Conservation (phyloP, 2,113 vertebrate genomes). For the Eptesicus fuscus region DNA sequence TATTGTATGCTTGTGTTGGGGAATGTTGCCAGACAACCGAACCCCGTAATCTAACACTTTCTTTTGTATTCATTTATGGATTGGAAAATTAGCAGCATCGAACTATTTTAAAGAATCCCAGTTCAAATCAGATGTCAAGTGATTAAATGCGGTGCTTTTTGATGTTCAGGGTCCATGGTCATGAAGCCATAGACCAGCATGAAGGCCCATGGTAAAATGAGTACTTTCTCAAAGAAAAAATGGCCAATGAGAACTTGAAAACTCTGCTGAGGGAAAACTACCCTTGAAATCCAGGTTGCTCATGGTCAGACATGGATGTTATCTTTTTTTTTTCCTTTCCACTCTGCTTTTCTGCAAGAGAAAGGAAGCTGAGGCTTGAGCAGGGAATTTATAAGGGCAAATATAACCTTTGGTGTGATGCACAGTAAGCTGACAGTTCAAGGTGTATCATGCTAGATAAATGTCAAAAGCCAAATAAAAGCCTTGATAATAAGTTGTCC, state of each 20-base stretch:
- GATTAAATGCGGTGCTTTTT: background rate
- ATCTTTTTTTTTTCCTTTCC: constrained; percentile 37
- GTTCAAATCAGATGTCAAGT: background rate
- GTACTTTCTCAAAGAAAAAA: background rate
- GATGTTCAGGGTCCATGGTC: background rate
- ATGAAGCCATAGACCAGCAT: background rate
- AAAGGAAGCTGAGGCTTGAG: constrained; percentile 48
- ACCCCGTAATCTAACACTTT: background rate
- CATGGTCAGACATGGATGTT: background rate
- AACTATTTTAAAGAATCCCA: background rate
- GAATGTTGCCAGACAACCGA: background rate
- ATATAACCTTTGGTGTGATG: constrained; percentile 77
- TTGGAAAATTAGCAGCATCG: background rate
- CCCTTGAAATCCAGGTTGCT: background rate
- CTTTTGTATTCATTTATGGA: background rate
- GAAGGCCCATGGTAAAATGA: background rate
- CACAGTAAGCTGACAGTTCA: constrained; percentile 73
- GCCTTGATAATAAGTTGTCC: constrained; percentile 64
- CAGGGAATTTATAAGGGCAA: constrained; percentile 71
- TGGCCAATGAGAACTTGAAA: background rate
- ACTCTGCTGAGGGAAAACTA: background rate
- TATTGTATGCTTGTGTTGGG: background rate
- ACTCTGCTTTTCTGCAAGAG: constrained; percentile 22
- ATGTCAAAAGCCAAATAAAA: constrained; percentile 76
- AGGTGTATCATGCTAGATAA: constrained; percentile 77